Percentiles rank a stretch among this genome's conserved stretches.
Evolutionary conservation across 2,113 vertebrate genomes (phyloP).

Genomic region (Elanus axillaris): DNA sequence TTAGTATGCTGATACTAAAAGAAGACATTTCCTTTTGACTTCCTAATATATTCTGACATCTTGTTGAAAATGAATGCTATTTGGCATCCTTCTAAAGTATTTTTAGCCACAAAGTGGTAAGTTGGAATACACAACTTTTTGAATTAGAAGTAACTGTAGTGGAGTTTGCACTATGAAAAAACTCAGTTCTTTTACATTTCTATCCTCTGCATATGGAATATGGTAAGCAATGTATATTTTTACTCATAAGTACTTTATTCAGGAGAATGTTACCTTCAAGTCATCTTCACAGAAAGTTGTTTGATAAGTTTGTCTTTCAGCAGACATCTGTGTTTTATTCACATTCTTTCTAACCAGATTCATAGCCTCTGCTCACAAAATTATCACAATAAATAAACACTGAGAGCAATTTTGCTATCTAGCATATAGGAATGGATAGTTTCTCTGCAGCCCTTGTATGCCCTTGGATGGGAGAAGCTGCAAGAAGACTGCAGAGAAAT

Average conservation of each 20-base stretch:
- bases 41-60: background rate
- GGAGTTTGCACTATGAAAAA: background rate
- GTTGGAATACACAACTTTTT: background rate
- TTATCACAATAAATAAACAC: background rate
- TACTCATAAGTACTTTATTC: background rate
- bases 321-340: background rate
- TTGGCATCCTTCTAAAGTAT: background rate
- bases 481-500: background rate
- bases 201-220: background rate
- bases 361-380: background rate
- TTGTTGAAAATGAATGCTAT: background rate
- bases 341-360: background rate
- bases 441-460: background rate
- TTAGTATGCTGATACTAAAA: background rate
- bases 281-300: background rate
- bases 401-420: background rate
- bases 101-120: background rate
- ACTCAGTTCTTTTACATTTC: background rate
- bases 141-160: background rate
- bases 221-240: background rate
- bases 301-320: background rate
- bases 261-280: background rate
- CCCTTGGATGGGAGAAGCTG: background rate
- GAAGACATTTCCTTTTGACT: background rate
- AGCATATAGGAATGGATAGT: background rate